Evolutionary conservation across 2,113 vertebrate species (phyloP).

Genomic region (Athene cunicularia): DNA sequence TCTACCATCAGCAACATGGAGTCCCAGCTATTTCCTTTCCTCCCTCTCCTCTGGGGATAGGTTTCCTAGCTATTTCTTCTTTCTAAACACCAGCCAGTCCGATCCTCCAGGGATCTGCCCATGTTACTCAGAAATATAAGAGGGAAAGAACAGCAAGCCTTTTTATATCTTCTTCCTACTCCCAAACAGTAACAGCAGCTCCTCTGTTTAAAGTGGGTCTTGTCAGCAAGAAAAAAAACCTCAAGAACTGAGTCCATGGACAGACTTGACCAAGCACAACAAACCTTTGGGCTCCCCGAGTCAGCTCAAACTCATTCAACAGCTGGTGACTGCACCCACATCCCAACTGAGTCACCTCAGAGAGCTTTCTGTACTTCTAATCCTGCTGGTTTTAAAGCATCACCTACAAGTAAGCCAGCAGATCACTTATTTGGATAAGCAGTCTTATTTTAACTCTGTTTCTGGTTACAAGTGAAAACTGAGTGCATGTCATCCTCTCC

Average conservation of each 20-base stretch:
- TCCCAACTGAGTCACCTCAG: background rate
- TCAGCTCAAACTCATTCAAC: background rate
- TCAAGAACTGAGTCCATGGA: background rate
- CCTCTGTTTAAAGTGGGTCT: background rate
- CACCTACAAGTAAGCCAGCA: background rate
- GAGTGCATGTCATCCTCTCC: rapidly evolving
- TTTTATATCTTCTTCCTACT: background rate
- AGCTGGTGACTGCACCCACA: background rate
- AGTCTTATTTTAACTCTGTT: background rate
- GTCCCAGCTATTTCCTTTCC: background rate
- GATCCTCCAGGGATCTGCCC: background rate
- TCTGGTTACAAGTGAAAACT: background rate
- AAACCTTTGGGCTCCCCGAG: background rate
- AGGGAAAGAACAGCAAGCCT: background rate
- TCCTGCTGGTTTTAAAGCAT: background rate
- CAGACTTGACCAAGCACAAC: background rate
- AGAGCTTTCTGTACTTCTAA: background rate
- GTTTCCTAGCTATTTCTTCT: background rate
- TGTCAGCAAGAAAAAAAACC: background rate
- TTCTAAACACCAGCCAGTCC: background rate
- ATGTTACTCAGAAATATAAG: background rate
- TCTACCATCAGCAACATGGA: background rate
- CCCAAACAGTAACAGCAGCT: background rate
- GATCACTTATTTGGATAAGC: too few relatives aligned
- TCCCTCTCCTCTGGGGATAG: background rate